phyloP scores from a whole-genome alignment of 2,797 vertebrate species.

The Staurois parvus region DNA sequence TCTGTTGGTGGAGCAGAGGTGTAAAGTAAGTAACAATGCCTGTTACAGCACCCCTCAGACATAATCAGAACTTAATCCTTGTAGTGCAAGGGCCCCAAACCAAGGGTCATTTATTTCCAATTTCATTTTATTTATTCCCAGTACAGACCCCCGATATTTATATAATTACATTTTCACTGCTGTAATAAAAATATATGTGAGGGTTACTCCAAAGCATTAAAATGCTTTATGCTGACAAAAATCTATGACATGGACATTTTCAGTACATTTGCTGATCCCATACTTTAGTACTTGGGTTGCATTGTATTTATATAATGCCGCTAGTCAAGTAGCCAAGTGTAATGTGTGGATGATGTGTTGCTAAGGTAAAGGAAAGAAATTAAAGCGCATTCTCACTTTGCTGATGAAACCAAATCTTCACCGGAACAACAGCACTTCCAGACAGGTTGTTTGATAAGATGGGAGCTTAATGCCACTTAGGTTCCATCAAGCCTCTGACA shows the following conservation, averaged over 20 bases:
- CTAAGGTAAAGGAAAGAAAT: conserved; percentile 32
- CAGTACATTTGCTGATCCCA: neutral
- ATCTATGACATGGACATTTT: neutral
- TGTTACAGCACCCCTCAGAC: too few species aligned
- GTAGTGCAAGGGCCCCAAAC: too few species aligned
- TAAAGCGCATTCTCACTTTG: conserved; percentile 55
- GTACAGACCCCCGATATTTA: too few species aligned
- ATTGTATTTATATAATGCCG: neutral
- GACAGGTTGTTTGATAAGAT: conserved; percentile 68
- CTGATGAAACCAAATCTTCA: conserved; percentile 56
- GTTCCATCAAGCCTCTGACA: conserved; percentile 75
- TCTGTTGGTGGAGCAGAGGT: too few species aligned
- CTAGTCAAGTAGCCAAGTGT: neutral
- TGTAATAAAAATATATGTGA: neutral
- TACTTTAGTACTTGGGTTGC: too few species aligned
- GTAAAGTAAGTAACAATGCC: too few species aligned
- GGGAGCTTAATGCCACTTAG: conserved; percentile 72
- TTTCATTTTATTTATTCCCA: too few species aligned
- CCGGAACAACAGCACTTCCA: conserved; percentile 61
- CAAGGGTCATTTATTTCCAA: too few species aligned
- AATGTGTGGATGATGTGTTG: conserved; percentile 12
- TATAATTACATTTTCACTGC: neutral
- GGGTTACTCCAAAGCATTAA: neutral
- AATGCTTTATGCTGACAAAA: neutral
- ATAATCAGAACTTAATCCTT: too few species aligned